A percentile compares a stretch with the other conserved stretches of the same genome.
Conservation (phyloP, 2,113 vertebrate genomes). For the Chitala chitala region DNA sequence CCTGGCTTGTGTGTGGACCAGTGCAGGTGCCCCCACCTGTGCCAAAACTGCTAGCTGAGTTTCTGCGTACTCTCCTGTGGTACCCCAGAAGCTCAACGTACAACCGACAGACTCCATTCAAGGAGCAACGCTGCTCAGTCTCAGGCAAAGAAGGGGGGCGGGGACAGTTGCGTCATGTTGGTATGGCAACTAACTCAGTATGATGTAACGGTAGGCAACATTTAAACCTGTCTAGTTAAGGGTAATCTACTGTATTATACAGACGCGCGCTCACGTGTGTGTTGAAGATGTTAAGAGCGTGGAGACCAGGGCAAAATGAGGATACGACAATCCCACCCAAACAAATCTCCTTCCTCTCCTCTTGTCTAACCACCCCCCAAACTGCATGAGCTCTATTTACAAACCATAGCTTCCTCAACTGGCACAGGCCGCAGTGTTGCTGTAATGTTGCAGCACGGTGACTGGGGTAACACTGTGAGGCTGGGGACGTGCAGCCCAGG, state of each 20-base stretch:
- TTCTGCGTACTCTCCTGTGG: neutral
- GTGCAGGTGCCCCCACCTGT: too few species aligned
- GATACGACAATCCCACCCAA: neutral
- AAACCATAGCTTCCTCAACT: neutral
- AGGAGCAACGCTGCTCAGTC: neutral
- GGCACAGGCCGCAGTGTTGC: neutral
- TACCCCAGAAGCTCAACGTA: neutral
- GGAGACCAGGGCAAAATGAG: neutral
- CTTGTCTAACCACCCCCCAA: too few species aligned
- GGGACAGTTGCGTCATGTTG: conserved; percentile 39
- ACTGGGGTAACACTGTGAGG: neutral
- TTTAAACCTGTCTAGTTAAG: conserved; percentile 24
- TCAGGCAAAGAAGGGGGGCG: neutral
- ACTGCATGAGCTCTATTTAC: neutral
- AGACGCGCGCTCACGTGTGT: conserved; percentile 1
- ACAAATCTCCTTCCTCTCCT: too few species aligned
- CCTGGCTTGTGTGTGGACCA: too few species aligned
- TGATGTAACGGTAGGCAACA: conserved; percentile 53
- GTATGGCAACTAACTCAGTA: conserved; percentile 35
- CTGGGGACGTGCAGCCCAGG: neutral
- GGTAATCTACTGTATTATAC: conserved; percentile 22
- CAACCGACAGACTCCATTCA: neutral
- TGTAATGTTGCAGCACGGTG: conserved; percentile 1
- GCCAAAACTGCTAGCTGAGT: too few species aligned
- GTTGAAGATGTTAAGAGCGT: neutral